Evolutionary conservation across 2,797 vertebrate genomes (phyloP).

Genomic region (Phalloptychus januarius): DNA sequence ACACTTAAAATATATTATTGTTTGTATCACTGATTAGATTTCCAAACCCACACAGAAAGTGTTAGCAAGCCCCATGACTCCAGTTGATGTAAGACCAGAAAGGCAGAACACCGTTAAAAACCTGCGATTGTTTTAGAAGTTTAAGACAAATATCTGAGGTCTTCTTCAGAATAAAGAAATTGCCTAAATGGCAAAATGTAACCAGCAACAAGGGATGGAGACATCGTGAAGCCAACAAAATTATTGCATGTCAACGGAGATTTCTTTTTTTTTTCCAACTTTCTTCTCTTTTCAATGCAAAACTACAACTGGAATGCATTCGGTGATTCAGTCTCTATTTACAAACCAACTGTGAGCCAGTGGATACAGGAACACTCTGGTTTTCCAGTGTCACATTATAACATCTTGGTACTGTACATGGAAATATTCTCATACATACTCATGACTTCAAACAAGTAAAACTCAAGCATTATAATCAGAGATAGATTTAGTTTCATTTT

Average conservation of each 20-base stretch:
- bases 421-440: conserved; percentile 65
- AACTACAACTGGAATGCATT: conserved; percentile 61
- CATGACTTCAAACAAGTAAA: conserved; percentile 60
- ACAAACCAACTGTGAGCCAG: conserved; percentile 61
- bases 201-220: conserved; percentile 62
- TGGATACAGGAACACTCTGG: conserved; percentile 52
- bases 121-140: conserved; percentile 61
- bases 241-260: conserved; percentile 79
- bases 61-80: conserved; percentile 58
- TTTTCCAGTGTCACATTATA: conserved; percentile 56
- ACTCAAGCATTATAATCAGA: conserved; percentile 58
- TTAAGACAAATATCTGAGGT: conserved; percentile 70
- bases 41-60: conserved; percentile 62
- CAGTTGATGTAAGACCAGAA: conserved; percentile 63
- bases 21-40: conserved; percentile 64
- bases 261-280: conserved; percentile 50
- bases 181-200: conserved; percentile 62
- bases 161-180: conserved; percentile 59
- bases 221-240: conserved; percentile 72
- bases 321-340: conserved; percentile 57
- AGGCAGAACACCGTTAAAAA: conserved; percentile 50
- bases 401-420: conserved; percentile 58
- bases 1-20: conserved; percentile 80
- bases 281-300: conserved; percentile 59
- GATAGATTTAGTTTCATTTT: conserved; percentile 61